Evolutionary conservation across 2,888 invertebrate species (phyloP), one percentile per base, ranked within the genome.

Genomic region (Sinhomidia bicolor): DNA sequence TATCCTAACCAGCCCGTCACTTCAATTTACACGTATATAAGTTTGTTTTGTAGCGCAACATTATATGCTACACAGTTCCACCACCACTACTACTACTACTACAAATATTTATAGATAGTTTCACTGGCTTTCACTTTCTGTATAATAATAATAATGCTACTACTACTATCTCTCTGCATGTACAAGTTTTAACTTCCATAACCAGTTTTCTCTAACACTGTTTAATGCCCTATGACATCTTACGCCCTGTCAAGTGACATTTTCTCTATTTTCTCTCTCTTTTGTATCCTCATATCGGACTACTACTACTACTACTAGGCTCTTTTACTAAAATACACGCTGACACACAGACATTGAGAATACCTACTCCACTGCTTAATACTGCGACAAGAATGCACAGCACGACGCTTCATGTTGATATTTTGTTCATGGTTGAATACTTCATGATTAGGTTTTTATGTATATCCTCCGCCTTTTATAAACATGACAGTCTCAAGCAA

Each of bases 141-240:
- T 41, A 44, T 65, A 65, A 36, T 65, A 65, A n/a, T n/a, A n/a
- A n/a, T n/a, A n/a, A n/a, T n/a, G n/a, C n/a, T n/a, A n/a, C n/a
- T n/a, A n/a, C n/a, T n/a, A n/a, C n/a, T n/a, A n/a, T n/a, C n/a
- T n/a, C n/a, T n/a, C n/a, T n/a, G n/a, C n/a, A n/a, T n/a, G n/a
- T n/a, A n/a, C n/a, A n/a, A n/a, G n/a, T n/a, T n/a, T n/a, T 65
- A 36, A 36, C 65, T n/a, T 36, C 36, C 65, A 20, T 65, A 36
- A 65, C 65, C 36, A 65, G 65, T n/a, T n/a, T n/a, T n/a, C 7
- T 36, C 71, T 71, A 71, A 71, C 85, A 62, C 62, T 85, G 60
- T 54, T 29, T 85, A 78, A 85, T 85, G 76, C 76, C 85, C 85
- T 47, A 41, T 85, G 85, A 78, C 85, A 78, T 78, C 32, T 36